Percentiles rank a stretch among this genome's conserved stretches.
phyloP scores from a whole-genome alignment of 2,888 invertebrate species.

The Acanthosepion pharaonis region DNA sequence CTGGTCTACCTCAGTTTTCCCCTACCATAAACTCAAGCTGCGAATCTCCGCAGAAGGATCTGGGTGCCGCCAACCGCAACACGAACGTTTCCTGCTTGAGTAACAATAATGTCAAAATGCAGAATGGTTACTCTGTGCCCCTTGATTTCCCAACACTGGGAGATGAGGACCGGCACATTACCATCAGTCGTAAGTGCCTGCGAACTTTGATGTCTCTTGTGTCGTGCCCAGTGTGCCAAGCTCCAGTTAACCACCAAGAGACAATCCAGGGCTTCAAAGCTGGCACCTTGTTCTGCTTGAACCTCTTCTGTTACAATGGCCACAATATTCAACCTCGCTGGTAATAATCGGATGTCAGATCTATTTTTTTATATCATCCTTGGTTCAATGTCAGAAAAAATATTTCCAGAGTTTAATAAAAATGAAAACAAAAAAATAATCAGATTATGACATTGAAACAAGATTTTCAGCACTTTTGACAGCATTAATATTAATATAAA shows the following conservation, averaged over 20 bases:
- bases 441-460: neutral
- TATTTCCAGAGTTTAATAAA: neutral
- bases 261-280: conserved; percentile 45
- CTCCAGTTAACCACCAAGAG: conserved; percentile 44
- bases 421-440: neutral
- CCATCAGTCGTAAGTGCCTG: conserved; percentile 43
- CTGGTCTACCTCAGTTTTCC: neutral
- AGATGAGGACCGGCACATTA: neutral
- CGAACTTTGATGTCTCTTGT: conserved; percentile 45
- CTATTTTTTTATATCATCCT: neutral
- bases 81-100: neutral
- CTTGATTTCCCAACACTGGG: neutral
- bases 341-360: neutral
- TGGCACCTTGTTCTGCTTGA: conserved; percentile 42
- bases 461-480: neutral
- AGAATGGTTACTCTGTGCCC: conserved; percentile 42
- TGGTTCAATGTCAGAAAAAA: neutral
- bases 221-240: conserved; percentile 45
- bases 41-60: conserved; percentile 38
- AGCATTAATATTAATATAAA: neutral
- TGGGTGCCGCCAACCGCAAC: neutral
- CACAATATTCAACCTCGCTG: conserved; percentile 44
- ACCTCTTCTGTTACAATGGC: conserved; percentile 46
- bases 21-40: neutral
- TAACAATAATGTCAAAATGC: conserved; percentile 42